Evolutionary conservation across 2,888 invertebrate species (phyloP), one percentile per base, ranked within the genome.

Genomic region (Dromius quadrimaculatus): DNA sequence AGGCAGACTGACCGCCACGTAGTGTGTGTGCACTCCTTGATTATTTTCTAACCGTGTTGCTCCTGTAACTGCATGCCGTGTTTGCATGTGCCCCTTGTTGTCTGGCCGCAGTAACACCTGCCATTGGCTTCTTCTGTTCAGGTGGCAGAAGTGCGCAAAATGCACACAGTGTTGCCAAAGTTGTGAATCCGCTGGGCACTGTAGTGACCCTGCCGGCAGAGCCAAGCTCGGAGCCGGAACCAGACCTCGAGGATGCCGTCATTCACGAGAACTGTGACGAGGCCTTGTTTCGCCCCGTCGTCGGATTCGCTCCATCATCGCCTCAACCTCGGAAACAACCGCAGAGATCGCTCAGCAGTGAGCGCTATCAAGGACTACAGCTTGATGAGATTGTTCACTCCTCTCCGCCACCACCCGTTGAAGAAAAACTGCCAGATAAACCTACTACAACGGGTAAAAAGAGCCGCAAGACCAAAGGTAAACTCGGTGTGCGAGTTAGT

Each of bases 101-200:
- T 74, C 72, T 76, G 73, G 74, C 74, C 74, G 78, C 78, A 82
- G 81, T 82, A 82, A 83, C 78, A 85, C 89, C 89, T 90, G 92
- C 92, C 92, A 90, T 90, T 91, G 92, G 92, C 91, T 92, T 88
- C 89, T 88, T 88, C 87, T 88, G 90, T 89, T 87, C 89, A 90
- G 91, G 89, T 89, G 87, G 83, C 75, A 80, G 81, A 76, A 81
- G 81, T 78, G 82, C 82, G 76, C 76, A 76, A 69, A 76, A 80
- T 59, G 74, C 83, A 79, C 82, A 82, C 77, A 84, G 83, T 75
- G 86, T 90, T 79, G 86, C 86, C 79, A 89, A 89, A 82, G 89
- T 91, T 74, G 92, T 93, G 78, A 92, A 90, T 84, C 92, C 92
- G 66, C 83, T 90, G 80, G 92, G 92, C 76, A 90, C 90, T 72